Evolutionary conservation across 2,113 vertebrate species (phyloP).

Genomic region (Nyctereutes procyonoides): DNA sequence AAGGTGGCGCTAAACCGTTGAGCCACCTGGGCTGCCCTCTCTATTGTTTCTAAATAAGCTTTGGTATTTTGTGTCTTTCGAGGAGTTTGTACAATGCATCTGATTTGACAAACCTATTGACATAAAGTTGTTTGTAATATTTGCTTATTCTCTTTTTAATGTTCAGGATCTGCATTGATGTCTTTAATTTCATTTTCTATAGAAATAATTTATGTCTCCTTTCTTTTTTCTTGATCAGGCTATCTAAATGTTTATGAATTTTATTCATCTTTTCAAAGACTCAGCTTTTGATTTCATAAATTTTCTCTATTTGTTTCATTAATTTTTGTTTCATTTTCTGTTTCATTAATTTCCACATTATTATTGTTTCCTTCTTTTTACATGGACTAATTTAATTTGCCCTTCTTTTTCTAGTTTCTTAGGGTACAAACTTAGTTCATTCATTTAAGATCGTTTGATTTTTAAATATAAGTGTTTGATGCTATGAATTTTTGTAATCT

Average conservation of each 20-base stretch:
- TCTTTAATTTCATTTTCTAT: not conserved
- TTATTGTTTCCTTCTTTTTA: not conserved
- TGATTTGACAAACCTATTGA: not conserved
- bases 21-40: not conserved
- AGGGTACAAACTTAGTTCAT: not conserved
- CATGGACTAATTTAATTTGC: not conserved
- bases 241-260: not conserved
- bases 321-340: not conserved
- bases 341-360: not conserved
- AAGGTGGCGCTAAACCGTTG: too few relatives aligned
- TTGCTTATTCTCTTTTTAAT: not conserved
- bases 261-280: not conserved
- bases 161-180: not conserved
- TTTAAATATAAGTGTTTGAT: not conserved
- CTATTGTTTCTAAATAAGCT: not conserved
- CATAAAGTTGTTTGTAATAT: not conserved
- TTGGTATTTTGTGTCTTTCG: not conserved
- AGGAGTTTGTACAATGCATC: not conserved
- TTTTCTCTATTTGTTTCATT: not conserved
- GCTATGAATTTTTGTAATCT: not conserved
- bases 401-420: not conserved
- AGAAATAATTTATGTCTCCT: not conserved
- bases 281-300: not conserved
- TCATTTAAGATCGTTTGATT: not conserved
- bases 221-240: not conserved